Conservation (phyloP, 2,888 invertebrate species). For the Schrankia costaestrigalis region DNA sequence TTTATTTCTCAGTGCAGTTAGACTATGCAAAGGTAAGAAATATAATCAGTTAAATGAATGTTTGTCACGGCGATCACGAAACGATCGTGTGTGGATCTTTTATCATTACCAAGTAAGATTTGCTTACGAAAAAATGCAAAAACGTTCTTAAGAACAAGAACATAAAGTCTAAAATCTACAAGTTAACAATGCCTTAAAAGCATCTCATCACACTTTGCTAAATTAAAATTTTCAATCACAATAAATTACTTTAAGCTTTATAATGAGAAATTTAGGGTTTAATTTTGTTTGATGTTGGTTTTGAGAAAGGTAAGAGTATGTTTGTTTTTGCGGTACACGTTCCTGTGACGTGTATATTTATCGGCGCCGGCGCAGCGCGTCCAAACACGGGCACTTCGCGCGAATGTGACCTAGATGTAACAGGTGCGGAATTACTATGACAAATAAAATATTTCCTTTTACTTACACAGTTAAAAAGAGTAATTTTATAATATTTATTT, state of each 20-base stretch:
- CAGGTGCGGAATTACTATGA: constrained; percentile 34
- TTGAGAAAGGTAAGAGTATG: constrained; percentile 7
- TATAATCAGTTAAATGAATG: constrained; percentile 48
- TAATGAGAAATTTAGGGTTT: not conserved
- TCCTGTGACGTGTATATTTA: constrained; percentile 72
- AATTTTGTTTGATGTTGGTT: constrained; percentile 1
- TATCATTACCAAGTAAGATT: constrained; percentile 31
- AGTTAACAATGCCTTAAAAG: constrained; percentile 19
- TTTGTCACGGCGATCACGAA: constrained; percentile 57
- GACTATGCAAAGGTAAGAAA: constrained; percentile 29
- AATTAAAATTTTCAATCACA: not conserved
- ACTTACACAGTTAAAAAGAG: not conserved
- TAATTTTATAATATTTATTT: not conserved
- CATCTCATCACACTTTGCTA: constrained; percentile 24
- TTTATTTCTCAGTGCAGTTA: constrained; percentile 11
- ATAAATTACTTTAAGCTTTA: constrained; percentile 9
- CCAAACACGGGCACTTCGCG: constrained; percentile 64
- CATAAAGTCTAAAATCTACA: constrained; percentile 18
- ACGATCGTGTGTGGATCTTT: constrained; percentile 45
- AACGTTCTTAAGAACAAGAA: not conserved
- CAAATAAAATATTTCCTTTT: too few species aligned
- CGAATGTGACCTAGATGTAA: constrained; percentile 71
- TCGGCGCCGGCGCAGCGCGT: constrained; percentile 65
- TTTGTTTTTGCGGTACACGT: constrained; percentile 40
- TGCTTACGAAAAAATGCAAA: constrained; percentile 3